Conservation (phyloP, 2,113 vertebrate genomes). For the Camelus dromedarius region DNA sequence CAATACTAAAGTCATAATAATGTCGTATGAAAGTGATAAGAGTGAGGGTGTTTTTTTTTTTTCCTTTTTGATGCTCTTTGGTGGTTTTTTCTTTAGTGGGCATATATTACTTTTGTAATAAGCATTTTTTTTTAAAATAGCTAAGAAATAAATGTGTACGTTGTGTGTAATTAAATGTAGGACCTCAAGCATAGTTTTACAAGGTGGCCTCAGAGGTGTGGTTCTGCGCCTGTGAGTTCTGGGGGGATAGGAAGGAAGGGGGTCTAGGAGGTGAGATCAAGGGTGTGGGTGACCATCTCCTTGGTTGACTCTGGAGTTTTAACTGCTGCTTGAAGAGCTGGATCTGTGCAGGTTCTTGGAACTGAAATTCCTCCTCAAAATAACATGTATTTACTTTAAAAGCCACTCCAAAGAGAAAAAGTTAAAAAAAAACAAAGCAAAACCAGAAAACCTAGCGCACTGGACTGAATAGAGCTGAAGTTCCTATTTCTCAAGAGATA, state of each 20-base stretch:
- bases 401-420: constrained; percentile 39
- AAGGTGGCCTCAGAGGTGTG: neutral
- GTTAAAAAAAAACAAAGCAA: neutral
- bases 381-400: constrained; percentile 25
- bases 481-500: constrained; percentile 75
- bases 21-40: neutral
- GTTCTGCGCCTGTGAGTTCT: neutral
- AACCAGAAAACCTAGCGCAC: constrained; percentile 33
- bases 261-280: neutral
- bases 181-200: neutral
- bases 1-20: neutral
- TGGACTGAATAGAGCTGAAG: constrained; percentile 53
- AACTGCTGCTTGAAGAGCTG: neutral
- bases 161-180: neutral
- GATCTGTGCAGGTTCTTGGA: neutral
- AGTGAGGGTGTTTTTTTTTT: neutral
- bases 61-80: neutral
- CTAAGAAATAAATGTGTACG: neutral
- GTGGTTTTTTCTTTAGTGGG: neutral
- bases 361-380: constrained; percentile 65
- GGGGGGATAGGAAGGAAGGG: neutral
- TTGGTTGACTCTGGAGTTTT: neutral
- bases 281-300: neutral
- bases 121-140: neutral
- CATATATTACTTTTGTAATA: neutral